These are phyloP conservation scores for Actenoides hombroni DNA, from an alignment of 2,113 vertebrate genomes.

Conservation along the genomic window DNA sequence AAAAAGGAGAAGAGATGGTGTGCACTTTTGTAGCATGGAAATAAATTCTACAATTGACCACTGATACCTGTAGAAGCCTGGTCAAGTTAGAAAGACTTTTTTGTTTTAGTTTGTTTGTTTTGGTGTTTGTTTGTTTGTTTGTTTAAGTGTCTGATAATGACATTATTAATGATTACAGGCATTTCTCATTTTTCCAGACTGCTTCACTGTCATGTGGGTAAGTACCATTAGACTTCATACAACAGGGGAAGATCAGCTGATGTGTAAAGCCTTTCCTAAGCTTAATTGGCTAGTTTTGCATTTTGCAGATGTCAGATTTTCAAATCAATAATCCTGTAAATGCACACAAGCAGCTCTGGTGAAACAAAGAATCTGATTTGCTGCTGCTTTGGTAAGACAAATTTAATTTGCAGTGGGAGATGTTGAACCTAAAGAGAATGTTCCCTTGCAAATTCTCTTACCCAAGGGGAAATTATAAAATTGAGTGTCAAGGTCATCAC, in stretches of 20 bases:
- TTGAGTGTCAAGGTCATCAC: slow-evolving; percentile 43
- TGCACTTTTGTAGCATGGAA: not conserved
- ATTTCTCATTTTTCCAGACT: not conserved
- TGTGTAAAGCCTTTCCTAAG: slow-evolving; percentile 11
- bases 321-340: slow-evolving; percentile 33
- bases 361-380: slow-evolving; percentile 45
- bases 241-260: slow-evolving; percentile 18
- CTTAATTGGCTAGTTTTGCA: slow-evolving; percentile 1
- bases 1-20: not conserved
- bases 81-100: not conserved
- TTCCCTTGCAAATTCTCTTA: slow-evolving; percentile 27
- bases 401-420: slow-evolving; percentile 44
- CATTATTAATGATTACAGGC: not conserved
- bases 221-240: not conserved
- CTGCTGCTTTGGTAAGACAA: slow-evolving; percentile 34
- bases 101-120: not conserved
- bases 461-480: slow-evolving; percentile 48
- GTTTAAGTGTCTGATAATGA: not conserved
- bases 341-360: not conserved
- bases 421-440: slow-evolving; percentile 13
- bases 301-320: slow-evolving; percentile 55
- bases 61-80: not conserved
- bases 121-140: not conserved
- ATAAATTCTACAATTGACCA: not conserved
- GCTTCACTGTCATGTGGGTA: not conserved